Conservation (phyloP, 2,888 invertebrate species). For the Lutraria lutraria region DNA sequence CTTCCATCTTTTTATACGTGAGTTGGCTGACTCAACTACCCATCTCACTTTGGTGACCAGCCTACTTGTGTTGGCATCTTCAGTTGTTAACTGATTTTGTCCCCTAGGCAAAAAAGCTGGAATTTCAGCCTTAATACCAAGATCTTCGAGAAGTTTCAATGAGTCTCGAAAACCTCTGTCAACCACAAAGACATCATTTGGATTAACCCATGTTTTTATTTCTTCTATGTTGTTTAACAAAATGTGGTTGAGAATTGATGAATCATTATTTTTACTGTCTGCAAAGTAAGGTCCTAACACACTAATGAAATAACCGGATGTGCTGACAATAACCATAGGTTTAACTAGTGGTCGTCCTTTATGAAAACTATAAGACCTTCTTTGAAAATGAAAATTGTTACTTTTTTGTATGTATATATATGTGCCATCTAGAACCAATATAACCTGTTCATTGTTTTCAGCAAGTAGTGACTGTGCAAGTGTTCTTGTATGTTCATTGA, state of each 20-base stretch:
- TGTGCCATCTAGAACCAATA: slow-evolving; percentile 65
- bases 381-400: slow-evolving; percentile 61
- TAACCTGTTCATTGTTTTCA: slow-evolving; percentile 29
- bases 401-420: slow-evolving; percentile 65
- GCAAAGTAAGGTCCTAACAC: not conserved
- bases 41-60: not conserved
- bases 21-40: no score
- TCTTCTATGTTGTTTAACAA: not conserved
- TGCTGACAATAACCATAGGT: no score
- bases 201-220: not conserved
- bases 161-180: not conserved
- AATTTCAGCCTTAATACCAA: not conserved
- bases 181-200: not conserved
- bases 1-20: no score
- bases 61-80: not conserved
- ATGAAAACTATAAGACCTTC: slow-evolving; percentile 56
- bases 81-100: no score
- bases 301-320: not conserved
- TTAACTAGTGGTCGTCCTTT: slow-evolving; percentile 51
- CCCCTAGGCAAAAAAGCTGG: not conserved
- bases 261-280: not conserved
- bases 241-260: not conserved
- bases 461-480: slow-evolving; percentile 55
- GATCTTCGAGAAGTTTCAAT: not conserved
- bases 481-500: slow-evolving; percentile 61